Evolutionary conservation across 23 tunicate genomes (phyloP).

Genomic region (Halocynthia roretzi): DNA sequence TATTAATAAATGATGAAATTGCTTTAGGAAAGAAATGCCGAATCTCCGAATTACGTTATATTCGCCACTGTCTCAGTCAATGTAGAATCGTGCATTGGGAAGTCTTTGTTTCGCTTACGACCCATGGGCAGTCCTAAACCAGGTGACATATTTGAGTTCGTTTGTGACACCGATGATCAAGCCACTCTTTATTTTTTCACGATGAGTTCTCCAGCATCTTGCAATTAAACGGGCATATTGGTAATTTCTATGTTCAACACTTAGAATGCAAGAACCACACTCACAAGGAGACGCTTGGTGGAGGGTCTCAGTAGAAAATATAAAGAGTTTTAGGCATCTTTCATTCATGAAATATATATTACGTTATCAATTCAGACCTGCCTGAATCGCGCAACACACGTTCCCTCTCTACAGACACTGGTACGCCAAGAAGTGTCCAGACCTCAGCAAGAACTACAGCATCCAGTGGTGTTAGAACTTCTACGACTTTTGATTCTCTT

Average conservation of each 20-base stretch:
- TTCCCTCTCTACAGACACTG: background rate
- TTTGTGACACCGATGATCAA: no score
- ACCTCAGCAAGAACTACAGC: background rate
- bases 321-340: no score
- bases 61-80: constrained; percentile 24
- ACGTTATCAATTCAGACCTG: background rate
- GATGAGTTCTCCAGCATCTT: no score
- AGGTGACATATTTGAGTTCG: no score
- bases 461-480: no score
- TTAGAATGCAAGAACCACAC: no score
- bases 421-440: background rate
- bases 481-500: constrained; percentile 4
- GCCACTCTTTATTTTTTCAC: no score
- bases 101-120: background rate
- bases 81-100: constrained; percentile 18
- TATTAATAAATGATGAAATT: background rate
- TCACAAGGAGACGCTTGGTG: no score
- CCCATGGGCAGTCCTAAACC: no score
- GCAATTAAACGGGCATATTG: no score
- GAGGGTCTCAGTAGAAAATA: no score
- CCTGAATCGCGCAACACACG: background rate
- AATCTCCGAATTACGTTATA: constrained; percentile 9
- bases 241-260: no score
- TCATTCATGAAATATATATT: background rate
- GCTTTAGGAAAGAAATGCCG: constrained; percentile 14